Evolutionary conservation across 1,140 invertebrate species (phyloP).

Genomic region (Penaeus vannamei): DNA sequence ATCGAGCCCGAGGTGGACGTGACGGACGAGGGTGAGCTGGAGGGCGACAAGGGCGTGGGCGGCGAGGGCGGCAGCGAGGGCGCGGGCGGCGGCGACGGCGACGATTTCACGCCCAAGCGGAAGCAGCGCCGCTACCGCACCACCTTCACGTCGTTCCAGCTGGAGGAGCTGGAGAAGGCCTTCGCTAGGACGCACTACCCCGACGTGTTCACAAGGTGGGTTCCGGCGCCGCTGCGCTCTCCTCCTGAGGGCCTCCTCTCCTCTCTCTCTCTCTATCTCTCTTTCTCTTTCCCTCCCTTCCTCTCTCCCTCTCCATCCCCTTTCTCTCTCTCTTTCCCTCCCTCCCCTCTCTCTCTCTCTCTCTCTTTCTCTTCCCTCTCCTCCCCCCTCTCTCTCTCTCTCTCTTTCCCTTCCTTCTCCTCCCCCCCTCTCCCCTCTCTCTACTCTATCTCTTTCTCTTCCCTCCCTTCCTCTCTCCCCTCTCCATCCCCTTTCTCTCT

Average conservation of each 20-base stretch:
- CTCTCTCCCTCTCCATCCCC: too few species aligned
- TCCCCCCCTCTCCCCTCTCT: too few species aligned
- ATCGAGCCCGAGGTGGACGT: conserved; percentile 60
- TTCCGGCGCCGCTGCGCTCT: background rate
- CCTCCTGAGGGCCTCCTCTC: too few species aligned
- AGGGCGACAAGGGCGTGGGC: conserved; percentile 48
- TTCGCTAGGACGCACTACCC: conserved; percentile 58
- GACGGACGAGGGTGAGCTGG: conserved; percentile 57
- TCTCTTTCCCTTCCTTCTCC: background rate
- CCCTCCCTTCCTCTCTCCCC: background rate
- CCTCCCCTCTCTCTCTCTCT: background rate
- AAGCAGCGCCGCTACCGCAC: conserved; percentile 55
- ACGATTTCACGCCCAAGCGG: conserved; percentile 59
- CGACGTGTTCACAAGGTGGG: conserved; percentile 56
- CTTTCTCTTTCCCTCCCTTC: too few species aligned
- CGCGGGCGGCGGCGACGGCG: conserved; percentile 43
- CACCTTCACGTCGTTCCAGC: conserved; percentile 60
- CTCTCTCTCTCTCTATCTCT: too few species aligned
- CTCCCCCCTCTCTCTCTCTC: background rate
- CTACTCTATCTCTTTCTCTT: background rate
- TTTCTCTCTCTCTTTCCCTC: too few species aligned
- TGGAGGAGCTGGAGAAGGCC: conserved; percentile 61
- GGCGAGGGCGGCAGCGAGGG: conserved; percentile 31
- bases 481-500: background rate
- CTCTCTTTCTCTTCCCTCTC: background rate